Conservation (phyloP, 1,140 invertebrate genomes). For the Saxidomus purpurata region DNA sequence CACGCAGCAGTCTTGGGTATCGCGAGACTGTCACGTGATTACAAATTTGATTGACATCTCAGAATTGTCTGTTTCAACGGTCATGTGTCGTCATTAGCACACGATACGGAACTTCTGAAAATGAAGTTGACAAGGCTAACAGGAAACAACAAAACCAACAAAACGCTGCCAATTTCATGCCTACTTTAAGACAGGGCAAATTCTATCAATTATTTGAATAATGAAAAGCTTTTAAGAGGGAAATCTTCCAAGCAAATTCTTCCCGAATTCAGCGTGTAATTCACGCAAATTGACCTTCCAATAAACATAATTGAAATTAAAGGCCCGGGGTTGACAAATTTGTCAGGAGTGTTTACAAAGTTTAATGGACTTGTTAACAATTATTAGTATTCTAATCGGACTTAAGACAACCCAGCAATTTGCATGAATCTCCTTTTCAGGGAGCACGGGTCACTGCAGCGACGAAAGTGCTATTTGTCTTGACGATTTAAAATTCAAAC, state of each 20-base stretch:
- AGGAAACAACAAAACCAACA: conserved; percentile 51
- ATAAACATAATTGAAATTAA: conserved; percentile 67
- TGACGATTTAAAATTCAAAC: no score
- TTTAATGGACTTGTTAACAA: conserved; percentile 37
- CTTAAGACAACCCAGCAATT: background rate
- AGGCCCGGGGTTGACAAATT: conserved; percentile 54
- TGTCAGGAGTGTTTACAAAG: conserved; percentile 59
- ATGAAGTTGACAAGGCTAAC: conserved; percentile 52
- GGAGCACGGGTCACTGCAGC: no score
- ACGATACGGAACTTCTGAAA: conserved; percentile 14
- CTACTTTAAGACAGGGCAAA: conserved; percentile 62
- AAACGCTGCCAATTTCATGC: conserved; percentile 65
- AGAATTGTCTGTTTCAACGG: conserved; percentile 30
- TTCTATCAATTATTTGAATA: conserved; percentile 51
- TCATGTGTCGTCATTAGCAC: conserved; percentile 29
- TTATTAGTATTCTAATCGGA: conserved; percentile 27
- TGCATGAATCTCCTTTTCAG: background rate
- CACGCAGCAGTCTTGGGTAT: background rate
- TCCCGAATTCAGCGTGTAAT: conserved; percentile 50
- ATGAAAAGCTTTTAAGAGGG: conserved; percentile 57
- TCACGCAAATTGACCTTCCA: conserved; percentile 65
- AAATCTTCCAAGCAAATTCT: background rate
- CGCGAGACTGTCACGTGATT: background rate
- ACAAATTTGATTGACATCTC: conserved; percentile 38
- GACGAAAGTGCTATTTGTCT: no score